Percentiles rank a stretch among this genome's conserved stretches.
Evolutionary conservation across 2,113 vertebrate species (phyloP).

Genomic region (Tragelaphus buxtoni): DNA sequence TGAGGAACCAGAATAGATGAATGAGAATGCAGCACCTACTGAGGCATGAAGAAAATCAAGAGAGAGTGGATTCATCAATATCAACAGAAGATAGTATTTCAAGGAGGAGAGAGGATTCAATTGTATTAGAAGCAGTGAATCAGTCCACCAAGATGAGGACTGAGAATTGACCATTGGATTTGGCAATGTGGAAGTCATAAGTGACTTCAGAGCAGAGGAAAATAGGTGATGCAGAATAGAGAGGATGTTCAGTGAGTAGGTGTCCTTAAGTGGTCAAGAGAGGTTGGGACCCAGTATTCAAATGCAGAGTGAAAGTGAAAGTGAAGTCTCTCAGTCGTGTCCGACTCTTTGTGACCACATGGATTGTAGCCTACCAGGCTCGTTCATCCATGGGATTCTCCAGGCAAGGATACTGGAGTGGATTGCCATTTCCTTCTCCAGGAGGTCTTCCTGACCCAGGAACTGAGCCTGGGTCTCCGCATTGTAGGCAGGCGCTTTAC

Average conservation of each 20-base stretch:
- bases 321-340: neutral
- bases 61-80: neutral
- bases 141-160: neutral
- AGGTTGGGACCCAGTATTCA: neutral
- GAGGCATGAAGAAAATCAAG: neutral
- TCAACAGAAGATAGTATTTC: neutral
- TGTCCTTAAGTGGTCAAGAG: neutral
- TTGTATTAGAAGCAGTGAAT: neutral
- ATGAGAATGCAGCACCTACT: neutral
- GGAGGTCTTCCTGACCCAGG: neutral
- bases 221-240: neutral
- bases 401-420: neutral
- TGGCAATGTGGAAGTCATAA: neutral
- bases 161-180: neutral
- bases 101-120: neutral
- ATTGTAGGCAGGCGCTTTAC: neutral
- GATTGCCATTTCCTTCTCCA: neutral
- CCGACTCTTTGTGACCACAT: rapidly evolving
- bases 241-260: neutral
- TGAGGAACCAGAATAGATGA: neutral
- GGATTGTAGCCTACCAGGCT: neutral
- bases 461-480: neutral
- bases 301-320: neutral
- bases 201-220: neutral
- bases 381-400: neutral